Conservation (phyloP, 1,140 invertebrate species). For the Melanaphis sacchari region DNA sequence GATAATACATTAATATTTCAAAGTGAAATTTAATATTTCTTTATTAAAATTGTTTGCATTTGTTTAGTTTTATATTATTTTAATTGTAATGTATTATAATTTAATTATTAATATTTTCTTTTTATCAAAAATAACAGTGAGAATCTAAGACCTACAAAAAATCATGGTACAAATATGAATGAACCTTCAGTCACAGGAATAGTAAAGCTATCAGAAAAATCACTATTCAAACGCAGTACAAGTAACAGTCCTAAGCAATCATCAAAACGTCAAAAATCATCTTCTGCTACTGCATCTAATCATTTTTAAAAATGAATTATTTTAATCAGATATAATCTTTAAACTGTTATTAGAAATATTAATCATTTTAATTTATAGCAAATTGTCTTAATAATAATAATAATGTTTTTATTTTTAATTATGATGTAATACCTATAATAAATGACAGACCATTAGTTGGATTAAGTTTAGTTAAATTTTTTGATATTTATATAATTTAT, state of each 20-base stretch:
- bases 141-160: neutral
- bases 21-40: too few species aligned
- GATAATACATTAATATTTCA: too few species aligned
- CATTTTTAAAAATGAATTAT: neutral
- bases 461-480: neutral
- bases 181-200: neutral
- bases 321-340: neutral
- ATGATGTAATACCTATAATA: neutral
- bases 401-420: too few species aligned
- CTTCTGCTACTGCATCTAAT: neutral
- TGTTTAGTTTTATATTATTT: too few species aligned
- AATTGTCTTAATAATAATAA: too few species aligned
- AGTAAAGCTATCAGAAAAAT: neutral
- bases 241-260: neutral
- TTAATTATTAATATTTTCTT: neutral
- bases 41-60: too few species aligned
- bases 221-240: neutral
- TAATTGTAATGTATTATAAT: too few species aligned
- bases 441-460: neutral
- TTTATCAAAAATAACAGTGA: constrained; percentile 21
- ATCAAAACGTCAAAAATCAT: neutral
- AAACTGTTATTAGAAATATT: too few species aligned
- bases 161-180: neutral
- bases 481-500: too few species aligned
- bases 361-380: too few species aligned